phyloP scores from a whole-genome alignment of 92 coral and sea anemone species.

The Porites evermanni region DNA sequence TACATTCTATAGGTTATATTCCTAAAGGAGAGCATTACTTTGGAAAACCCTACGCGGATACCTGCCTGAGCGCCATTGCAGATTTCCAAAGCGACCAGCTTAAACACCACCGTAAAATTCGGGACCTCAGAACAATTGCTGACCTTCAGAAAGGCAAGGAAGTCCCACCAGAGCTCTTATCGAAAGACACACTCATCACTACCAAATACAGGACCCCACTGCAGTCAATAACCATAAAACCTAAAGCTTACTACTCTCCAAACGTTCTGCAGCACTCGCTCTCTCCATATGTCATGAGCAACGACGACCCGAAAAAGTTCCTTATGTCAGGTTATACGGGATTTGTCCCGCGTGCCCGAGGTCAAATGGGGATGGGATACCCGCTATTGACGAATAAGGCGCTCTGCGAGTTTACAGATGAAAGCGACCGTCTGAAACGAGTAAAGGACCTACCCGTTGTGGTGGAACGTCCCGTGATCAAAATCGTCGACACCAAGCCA shows the following conservation, averaged over 20 bases:
- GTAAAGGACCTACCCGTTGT: conserved; percentile 81
- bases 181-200: conserved; percentile 67
- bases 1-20: conserved; percentile 73
- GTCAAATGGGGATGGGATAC: conserved; percentile 91
- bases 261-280: conserved; percentile 91
- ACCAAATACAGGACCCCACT: conserved; percentile 85
- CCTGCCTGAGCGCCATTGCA: conserved; percentile 93
- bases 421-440: conserved; percentile 77
- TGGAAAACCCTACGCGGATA: conserved; percentile 95
- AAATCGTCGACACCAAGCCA: conserved; percentile 84
- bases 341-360: conserved; percentile 94
- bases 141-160: conserved; percentile 84
- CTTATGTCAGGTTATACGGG: conserved; percentile 99
- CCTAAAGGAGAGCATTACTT: conserved; percentile 96
- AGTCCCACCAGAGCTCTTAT: conserved; percentile 71
- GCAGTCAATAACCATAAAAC: conserved; percentile 66
- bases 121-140: conserved; percentile 83
- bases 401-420: conserved; percentile 85
- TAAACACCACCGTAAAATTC: conserved; percentile 70
- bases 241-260: conserved; percentile 79
- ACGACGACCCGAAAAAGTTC: conserved; percentile 91
- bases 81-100: conserved; percentile 86
- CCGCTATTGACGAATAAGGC: conserved; percentile 92
- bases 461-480: conserved; percentile 75
- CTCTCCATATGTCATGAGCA: conserved; percentile 84